Evolutionary conservation across 2,797 vertebrate species (phyloP), one percentile per base, ranked within the genome.

Genomic region (Pipistrellus nathusii): DNA sequence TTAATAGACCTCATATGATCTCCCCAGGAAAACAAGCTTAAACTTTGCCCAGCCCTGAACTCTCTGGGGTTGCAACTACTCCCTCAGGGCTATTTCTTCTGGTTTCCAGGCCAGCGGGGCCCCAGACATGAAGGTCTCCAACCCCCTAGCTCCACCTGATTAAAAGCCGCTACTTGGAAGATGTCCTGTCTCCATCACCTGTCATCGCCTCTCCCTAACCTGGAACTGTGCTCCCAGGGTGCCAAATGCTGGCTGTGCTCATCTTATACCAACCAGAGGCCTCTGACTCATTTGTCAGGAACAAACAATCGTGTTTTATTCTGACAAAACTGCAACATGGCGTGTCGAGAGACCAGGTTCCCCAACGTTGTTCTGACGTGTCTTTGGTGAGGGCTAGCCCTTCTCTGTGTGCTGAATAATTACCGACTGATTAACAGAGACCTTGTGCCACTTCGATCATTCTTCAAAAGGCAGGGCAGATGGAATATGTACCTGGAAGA

Each of bases 381-480:
- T 97, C 90, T 72, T 93, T 44, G 82, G 76, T 73, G 85, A 78
- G 75, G 75, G 93, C 85, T 75, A 93, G 81, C 46, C 91, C 27
- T 91, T 90, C 84, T 94, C 76, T 53, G 64, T 55, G 62, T 78
- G 88, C 75, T 1, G 2, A 85, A 66, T 53, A 38, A 90, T 96
- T 95, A 96, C 81, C 35, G 80, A 92, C 84, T 53, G 82, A 69
- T 84, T 88, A 97, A 80, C 57, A 94, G 85, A 93, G 95, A 93
- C 71, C 81, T 46, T 71, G 23, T 81, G 80, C 78, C 94, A 55
- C 88, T 87, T 91, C 2, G 9, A 93, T 51, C 53, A 71, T 95
- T 95, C 86, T 86, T 97, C 90, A 90, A 96, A 96, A 92, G 75
- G 85, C 46, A 84, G 17, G 23, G 82, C 25, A n/a, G 89, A 57